Evolutionary conservation across 1,140 invertebrate species (phyloP), one percentile per base, ranked within the genome.

Genomic region (Platorchestia sp.): DNA sequence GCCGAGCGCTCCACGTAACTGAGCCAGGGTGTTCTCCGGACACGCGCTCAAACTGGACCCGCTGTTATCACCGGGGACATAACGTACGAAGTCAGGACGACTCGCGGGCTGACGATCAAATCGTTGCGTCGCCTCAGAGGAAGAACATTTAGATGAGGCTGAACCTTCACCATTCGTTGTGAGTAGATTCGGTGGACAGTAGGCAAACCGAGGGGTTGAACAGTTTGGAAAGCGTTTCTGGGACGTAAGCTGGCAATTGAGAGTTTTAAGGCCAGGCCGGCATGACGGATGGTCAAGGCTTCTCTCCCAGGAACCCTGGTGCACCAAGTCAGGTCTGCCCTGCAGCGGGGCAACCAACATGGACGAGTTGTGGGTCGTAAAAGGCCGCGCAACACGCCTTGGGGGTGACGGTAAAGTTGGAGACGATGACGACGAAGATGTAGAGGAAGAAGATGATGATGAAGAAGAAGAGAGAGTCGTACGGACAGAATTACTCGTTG

Each of bases 371-470:
- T 47, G 91, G 45, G 91, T 93, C 40, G 91, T 93, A 45, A 93
- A 93, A 36, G 91, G 91, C 45, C 91, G 91, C 22, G 27, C 19
- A 40, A 93, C 44, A 36, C 10, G 91, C 10, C 91, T 44, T 16
- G 91, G 91, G 3, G 45, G 91, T 14, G 91, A 93, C 40, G 91
- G 91, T 0, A 93, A 19, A 45, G 44, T 93, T 3, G 91, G 91
- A 10, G 91, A 93, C 91, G 91, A 93, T 44, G 91, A 47, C 44
- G 91, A 93, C 91, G 91, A 93, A 41, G 91, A 93, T 93, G 91
- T 44, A n/a, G 86, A 89, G 43, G 91, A 93, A 7, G 91, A 93
- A 7, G 91, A 93, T 1, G 91, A 45, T 10, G 91, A 93, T 7
- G 87, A 90, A 5, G 87, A 90, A 93, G 91, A 93, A 44, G 91